Evolutionary conservation across 2,888 invertebrate species (phyloP).

Genomic region (Sminthurides aquaticus): DNA sequence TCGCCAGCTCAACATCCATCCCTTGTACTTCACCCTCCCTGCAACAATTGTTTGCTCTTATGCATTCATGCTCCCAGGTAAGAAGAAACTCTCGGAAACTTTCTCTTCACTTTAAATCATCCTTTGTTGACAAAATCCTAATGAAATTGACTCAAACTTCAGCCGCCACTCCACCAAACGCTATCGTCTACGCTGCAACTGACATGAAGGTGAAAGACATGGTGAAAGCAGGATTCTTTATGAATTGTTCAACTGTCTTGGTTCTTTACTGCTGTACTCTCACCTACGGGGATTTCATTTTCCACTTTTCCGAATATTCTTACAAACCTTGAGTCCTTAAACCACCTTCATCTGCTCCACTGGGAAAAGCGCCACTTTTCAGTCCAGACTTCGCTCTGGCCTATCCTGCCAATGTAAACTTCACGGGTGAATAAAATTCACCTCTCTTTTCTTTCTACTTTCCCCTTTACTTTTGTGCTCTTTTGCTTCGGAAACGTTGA

Average conservation of each 20-base stretch:
- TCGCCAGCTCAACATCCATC: constrained; percentile 65
- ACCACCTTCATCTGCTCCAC: no score
- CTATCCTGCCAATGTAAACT: no score
- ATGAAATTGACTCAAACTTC: constrained; percentile 45
- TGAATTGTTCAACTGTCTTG: constrained; percentile 34
- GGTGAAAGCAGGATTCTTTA: constrained; percentile 37
- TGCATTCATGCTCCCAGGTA: constrained; percentile 56
- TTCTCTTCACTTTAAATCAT: no score
- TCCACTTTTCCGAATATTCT: constrained; percentile 34
- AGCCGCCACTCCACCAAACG: constrained; percentile 91
- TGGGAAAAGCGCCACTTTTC: no score
- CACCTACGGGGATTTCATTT: constrained; percentile 36
- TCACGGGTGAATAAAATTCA: neutral
- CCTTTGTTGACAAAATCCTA: neutral
- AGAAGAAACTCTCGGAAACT: no score
- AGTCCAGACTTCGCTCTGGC: no score
- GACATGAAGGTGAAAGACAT: constrained; percentile 47
- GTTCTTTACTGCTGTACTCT: constrained; percentile 32
- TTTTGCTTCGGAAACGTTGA: no score
- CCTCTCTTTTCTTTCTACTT: neutral
- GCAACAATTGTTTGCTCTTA: constrained; percentile 82
- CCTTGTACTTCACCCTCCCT: constrained; percentile 81
- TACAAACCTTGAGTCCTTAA: constrained; percentile 24
- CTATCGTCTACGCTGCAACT: constrained; percentile 80
- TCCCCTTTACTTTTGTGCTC: no score